Evolutionary conservation across 2,888 invertebrate species (phyloP).

Genomic region (Cecidostiba fungosa): DNA sequence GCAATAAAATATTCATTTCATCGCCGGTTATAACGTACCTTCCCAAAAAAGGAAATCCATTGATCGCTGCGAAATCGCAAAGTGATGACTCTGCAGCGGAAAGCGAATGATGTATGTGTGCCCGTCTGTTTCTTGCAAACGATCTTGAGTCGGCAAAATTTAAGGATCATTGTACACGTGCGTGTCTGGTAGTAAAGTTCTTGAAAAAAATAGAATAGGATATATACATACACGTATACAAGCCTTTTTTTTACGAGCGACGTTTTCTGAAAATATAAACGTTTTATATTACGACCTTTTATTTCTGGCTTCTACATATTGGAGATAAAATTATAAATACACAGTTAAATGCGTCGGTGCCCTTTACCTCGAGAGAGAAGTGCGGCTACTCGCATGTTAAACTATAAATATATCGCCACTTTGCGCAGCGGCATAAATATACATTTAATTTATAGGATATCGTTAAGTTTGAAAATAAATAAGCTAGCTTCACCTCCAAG

Average conservation of each 20-base stretch:
- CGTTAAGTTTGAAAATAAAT: slow-evolving; percentile 7
- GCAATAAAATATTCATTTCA: background rate
- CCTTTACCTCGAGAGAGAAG: background rate
- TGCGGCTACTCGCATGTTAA: background rate
- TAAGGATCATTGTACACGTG: background rate
- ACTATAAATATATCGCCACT: slow-evolving; percentile 12
- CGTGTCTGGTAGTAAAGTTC: background rate
- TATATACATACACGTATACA: too few species aligned
- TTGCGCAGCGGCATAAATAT: background rate
- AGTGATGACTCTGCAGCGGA: slow-evolving; percentile 8
- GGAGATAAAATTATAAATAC: slow-evolving; percentile 11
- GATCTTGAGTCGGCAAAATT: slow-evolving; percentile 2
- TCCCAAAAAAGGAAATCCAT: slow-evolving; percentile 12
- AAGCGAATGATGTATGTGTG: background rate
- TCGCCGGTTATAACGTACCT: background rate
- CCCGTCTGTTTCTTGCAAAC: background rate
- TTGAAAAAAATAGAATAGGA: background rate
- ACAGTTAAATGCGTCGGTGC: background rate
- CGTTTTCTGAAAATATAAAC: slow-evolving; percentile 1
- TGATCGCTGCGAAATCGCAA: background rate
- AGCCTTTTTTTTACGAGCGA: background rate
- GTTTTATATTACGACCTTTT: background rate
- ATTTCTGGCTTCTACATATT: background rate
- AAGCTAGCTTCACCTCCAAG: background rate
- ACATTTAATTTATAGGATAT: background rate